Evolutionary conservation across 1,140 invertebrate genomes (phyloP).

Genomic region (Drosophila lini): DNA sequence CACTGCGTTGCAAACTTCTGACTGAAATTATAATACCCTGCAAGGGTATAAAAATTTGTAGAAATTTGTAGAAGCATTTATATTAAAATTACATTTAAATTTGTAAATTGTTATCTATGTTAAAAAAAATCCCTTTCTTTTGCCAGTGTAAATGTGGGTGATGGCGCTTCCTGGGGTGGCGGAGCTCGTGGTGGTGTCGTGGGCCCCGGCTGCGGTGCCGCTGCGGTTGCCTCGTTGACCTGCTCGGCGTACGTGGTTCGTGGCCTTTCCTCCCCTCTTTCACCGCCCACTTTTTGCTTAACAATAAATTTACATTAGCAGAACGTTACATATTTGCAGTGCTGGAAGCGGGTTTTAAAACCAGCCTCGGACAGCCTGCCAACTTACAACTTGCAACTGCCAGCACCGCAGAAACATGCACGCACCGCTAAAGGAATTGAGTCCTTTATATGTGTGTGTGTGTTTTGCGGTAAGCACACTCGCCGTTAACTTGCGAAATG

Average conservation of each 20-base stretch:
- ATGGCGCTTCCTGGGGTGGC: not conserved
- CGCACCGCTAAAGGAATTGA: slow-evolving; percentile 21
- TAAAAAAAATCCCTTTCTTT: not conserved
- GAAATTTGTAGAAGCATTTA: not conserved
- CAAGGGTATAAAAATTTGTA: too few relatives aligned
- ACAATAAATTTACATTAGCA: slow-evolving; percentile 84
- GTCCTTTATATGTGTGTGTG: slow-evolving; percentile 8
- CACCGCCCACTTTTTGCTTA: slow-evolving; percentile 50
- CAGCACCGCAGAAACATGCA: slow-evolving; percentile 43
- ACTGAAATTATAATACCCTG: too few relatives aligned
- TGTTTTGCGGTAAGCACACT: slow-evolving; percentile 54
- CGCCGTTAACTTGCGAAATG: slow-evolving; percentile 74
- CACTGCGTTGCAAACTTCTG: too few relatives aligned
- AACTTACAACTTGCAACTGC: slow-evolving; percentile 43
- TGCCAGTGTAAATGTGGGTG: slow-evolving; percentile 8
- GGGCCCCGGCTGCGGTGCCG: slow-evolving; percentile 32
- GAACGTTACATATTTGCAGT: slow-evolving; percentile 82
- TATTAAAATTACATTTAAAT: too few relatives aligned
- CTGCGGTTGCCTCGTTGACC: slow-evolving; percentile 64
- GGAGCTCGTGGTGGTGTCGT: slow-evolving; percentile 6
- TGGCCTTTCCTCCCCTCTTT: not conserved
- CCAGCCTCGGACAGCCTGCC: slow-evolving; percentile 45
- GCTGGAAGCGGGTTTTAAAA: slow-evolving; percentile 69
- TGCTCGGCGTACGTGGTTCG: slow-evolving; percentile 32
- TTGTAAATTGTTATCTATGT: not conserved